phyloP scores from a whole-genome alignment of 2,797 vertebrate species.

The Semotilus atromaculatus region DNA sequence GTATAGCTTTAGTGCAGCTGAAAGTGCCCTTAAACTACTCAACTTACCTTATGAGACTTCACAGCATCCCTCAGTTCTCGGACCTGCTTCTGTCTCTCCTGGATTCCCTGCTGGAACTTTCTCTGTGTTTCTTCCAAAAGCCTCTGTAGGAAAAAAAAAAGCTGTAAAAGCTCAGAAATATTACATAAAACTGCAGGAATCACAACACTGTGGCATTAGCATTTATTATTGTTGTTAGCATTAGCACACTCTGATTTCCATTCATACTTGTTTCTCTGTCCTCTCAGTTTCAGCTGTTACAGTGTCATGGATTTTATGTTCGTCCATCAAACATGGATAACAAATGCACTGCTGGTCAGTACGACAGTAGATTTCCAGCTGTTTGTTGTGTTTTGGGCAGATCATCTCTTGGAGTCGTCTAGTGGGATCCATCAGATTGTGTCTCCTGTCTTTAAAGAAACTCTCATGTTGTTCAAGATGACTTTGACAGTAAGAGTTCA shows the following conservation, averaged over 20 bases:
- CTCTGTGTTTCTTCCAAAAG: background rate
- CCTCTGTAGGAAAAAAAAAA: background rate
- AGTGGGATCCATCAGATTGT: background rate
- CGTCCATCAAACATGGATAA: background rate
- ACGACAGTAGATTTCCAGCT: background rate
- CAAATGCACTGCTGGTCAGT: background rate
- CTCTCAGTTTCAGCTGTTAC: background rate
- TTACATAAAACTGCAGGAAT: background rate
- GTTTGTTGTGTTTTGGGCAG: background rate
- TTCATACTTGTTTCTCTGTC: background rate
- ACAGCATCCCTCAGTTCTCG: background rate
- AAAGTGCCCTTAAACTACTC: background rate
- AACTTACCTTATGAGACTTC: background rate
- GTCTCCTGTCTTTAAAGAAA: conserved; percentile 7
- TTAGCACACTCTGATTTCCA: background rate
- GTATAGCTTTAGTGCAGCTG: background rate
- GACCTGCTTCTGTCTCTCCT: background rate
- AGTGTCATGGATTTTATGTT: background rate
- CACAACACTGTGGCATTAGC: background rate
- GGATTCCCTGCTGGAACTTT: background rate
- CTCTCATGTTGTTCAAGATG: conserved; percentile 13
- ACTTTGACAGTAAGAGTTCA: background rate
- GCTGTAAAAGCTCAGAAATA: background rate
- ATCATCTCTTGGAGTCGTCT: background rate
- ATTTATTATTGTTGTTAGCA: background rate